Base-by-base conservation (phyloP, 2,797 vertebrate genomes). In the Cyprinella venusta region DNA sequence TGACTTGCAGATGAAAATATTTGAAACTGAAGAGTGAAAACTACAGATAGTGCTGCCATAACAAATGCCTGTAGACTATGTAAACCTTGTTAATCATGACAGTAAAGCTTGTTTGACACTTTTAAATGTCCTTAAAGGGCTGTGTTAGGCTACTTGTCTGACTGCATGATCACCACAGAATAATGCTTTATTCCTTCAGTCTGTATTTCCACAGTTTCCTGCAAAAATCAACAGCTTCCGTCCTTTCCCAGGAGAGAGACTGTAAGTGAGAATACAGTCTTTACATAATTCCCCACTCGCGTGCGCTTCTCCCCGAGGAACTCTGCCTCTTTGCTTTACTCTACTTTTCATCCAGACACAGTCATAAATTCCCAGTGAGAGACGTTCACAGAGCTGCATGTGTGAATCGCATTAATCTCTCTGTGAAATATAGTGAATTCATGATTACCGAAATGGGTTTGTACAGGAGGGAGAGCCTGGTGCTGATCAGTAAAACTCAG, bases 321-420 rank as follows among this genome's bases (percentile, higher is more conserved):
- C 40, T 74, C 48, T 54, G 10, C 26, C 26, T 9, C 70, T 74
- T 72, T 3, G 18, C 70, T 72, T 21, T 72, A 13, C 69, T 30
- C 56, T 12, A 5, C 56, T 24, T 36, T 42, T 63, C 59, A 6
- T 26, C 45, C 45, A 72, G 70, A 50, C 26, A 2, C 26, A 21
- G 18, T 15, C 48, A 21, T 54, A 54, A 54, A 54, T 54, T 54
- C 70, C 70, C 48, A 1, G 18, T 3, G 26, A 36, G 18, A 36
- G 70, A 30, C 48, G 30, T 72, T 52, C 48, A 72, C 24, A 15
- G 24, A 72, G 70, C 70, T 36, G 48, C 70, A 2, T 74, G 70
- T 36, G 48, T 36, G 48, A 54, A 54, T 2, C 0, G 26, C 30
- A 54, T 74, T 12, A 6, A 54, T 74, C 70, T 74, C 30, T 3